phyloP scores from a whole-genome alignment of 2,113 vertebrate species.

The Scomber japonicus region DNA sequence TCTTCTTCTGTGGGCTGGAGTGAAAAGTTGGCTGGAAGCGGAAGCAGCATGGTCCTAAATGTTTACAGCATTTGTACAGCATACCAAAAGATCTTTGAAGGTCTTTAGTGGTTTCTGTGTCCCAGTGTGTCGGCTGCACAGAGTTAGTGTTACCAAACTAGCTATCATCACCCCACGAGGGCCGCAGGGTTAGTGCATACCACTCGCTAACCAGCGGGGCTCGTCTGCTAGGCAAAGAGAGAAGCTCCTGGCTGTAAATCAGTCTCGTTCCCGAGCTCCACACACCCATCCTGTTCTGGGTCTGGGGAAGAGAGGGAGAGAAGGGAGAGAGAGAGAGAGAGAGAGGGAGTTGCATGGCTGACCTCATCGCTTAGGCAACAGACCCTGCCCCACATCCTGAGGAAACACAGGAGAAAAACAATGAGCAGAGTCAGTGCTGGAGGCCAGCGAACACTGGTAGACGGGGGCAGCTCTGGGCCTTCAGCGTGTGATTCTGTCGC shows the following conservation, averaged over 20 bases:
- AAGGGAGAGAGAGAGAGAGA: conserved; percentile 44
- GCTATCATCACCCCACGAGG: conserved; percentile 70
- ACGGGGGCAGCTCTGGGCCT: conserved; percentile 30
- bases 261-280: conserved; percentile 69
- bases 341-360: conserved; percentile 64
- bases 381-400: conserved; percentile 80
- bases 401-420: conserved; percentile 79
- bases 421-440: conserved; percentile 67
- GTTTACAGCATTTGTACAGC: conserved; percentile 65
- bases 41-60: conserved; percentile 48
- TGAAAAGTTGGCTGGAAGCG: conserved; percentile 18
- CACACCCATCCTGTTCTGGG: conserved; percentile 82
- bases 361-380: conserved; percentile 80
- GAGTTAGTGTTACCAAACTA: conserved; percentile 73
- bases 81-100: conserved; percentile 66
- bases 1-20: neutral
- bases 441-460: conserved; percentile 45
- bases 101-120: conserved; percentile 68
- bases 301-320: conserved; percentile 68
- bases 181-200: conserved; percentile 57
- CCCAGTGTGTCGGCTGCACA: conserved; percentile 46
- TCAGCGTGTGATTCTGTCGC: conserved; percentile 39
- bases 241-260: conserved; percentile 77
- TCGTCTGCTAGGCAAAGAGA: conserved; percentile 30
- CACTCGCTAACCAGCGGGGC: conserved; percentile 53